Evolutionary conservation across 1,140 invertebrate genomes (phyloP).

Genomic region (Phthorimaea operculella): DNA sequence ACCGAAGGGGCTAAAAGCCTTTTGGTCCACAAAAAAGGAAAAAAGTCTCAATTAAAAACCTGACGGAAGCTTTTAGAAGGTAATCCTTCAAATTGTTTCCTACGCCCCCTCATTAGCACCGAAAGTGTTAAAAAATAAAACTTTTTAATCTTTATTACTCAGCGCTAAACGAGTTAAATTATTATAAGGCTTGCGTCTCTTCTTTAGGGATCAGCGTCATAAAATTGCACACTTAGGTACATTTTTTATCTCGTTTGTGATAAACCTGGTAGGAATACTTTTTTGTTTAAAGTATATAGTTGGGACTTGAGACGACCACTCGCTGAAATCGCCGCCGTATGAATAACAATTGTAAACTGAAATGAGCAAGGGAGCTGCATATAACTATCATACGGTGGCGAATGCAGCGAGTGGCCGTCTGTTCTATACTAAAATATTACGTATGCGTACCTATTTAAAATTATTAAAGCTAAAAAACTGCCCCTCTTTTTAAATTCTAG

Average conservation of each 20-base stretch:
- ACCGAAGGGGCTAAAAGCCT: conserved; percentile 58
- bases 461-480: no score
- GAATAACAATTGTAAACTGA: no score
- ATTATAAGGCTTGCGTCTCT: conserved; percentile 47
- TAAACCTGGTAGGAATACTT: no score
- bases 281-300: no score
- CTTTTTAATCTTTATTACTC: conserved; percentile 68
- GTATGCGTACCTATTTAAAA: no score
- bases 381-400: no score
- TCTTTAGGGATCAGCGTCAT: conserved; percentile 18
- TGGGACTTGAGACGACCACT: no score
- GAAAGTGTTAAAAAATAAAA: conserved; percentile 67
- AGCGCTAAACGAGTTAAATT: conserved; percentile 65
- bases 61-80: conserved; percentile 67
- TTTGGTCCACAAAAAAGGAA: conserved; percentile 61
- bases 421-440: no score
- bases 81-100: conserved; percentile 68
- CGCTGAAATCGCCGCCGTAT: no score
- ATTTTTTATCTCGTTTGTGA: conserved; percentile 5
- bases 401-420: no score
- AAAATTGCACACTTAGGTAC: conserved; percentile 2
- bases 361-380: no score
- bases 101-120: conserved; percentile 66
- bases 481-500: no score
- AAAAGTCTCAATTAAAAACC: conserved; percentile 67